phyloP scores from a whole-genome alignment of 1,140 invertebrate species.

The Steinernema khuongi region DNA sequence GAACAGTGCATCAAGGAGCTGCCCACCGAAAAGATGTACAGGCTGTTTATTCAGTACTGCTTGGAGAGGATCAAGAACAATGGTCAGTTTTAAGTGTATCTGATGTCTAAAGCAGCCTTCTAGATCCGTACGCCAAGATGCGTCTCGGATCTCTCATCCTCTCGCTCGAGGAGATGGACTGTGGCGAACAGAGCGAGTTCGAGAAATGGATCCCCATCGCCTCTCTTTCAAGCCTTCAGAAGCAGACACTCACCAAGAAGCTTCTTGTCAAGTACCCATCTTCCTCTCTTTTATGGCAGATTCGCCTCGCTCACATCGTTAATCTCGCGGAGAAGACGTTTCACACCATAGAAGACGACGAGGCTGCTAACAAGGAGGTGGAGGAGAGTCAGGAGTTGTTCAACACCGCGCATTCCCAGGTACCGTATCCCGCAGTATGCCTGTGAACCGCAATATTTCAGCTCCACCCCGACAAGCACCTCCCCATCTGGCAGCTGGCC shows the following conservation, averaged over 20 bases:
- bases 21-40: constrained; percentile 29
- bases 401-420: neutral
- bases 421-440: neutral
- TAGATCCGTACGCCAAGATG: constrained; percentile 20
- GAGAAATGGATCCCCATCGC: neutral
- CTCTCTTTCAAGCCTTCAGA: neutral
- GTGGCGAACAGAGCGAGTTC: neutral
- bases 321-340: neutral
- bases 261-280: neutral
- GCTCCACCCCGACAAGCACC: neutral
- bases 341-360: neutral
- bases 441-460: neutral
- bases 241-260: neutral
- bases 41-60: constrained; percentile 19
- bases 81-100: neutral
- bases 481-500: neutral
- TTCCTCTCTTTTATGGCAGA: neutral
- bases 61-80: constrained; percentile 16
- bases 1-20: constrained; percentile 17
- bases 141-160: neutral
- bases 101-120: constrained; percentile 12
- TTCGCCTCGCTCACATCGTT: neutral
- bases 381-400: neutral
- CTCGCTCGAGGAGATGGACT: neutral
- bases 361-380: neutral